phyloP scores from a whole-genome alignment of 2,888 invertebrate genomes.

The Idaea straminata region DNA sequence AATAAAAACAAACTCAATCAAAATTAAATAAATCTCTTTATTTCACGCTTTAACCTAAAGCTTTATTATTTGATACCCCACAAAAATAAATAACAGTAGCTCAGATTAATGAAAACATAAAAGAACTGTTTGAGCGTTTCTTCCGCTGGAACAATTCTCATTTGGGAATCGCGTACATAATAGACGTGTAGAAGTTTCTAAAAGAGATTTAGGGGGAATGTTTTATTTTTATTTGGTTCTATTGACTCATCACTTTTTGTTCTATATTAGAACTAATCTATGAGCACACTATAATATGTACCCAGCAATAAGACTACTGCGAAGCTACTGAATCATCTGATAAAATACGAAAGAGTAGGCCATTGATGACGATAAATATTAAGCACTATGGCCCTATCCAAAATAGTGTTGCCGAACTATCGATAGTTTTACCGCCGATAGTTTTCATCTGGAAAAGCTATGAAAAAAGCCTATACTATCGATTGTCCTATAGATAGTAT shows the following conservation, averaged over 20 bases:
- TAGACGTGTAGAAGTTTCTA: not conserved
- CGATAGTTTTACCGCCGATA: no score
- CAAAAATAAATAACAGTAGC: not conserved
- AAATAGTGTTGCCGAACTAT: no score
- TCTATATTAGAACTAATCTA: not conserved
- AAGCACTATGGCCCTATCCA: no score
- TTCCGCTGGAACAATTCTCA: slow-evolving; percentile 2
- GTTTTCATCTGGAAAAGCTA: no score
- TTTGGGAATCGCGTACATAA: slow-evolving; percentile 2
- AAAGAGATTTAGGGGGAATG: not conserved
- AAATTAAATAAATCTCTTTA: no score
- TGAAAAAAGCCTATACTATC: no score
- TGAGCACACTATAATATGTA: not conserved
- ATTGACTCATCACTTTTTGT: not conserved
- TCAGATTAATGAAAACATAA: slow-evolving; percentile 1
- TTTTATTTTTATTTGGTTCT: not conserved
- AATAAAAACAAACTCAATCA: no score
- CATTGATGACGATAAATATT: no score
- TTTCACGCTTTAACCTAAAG: not conserved
- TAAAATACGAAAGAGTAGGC: no score
- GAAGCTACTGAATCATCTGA: no score
- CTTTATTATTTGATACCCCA: not conserved
- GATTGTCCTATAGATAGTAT: no score
- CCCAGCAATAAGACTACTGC: no score
- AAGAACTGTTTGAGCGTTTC: slow-evolving; percentile 1